Percentiles rank a stretch among this genome's conserved stretches.
Conservation (phyloP, 1,140 invertebrate species). For the Heliconius congener region DNA sequence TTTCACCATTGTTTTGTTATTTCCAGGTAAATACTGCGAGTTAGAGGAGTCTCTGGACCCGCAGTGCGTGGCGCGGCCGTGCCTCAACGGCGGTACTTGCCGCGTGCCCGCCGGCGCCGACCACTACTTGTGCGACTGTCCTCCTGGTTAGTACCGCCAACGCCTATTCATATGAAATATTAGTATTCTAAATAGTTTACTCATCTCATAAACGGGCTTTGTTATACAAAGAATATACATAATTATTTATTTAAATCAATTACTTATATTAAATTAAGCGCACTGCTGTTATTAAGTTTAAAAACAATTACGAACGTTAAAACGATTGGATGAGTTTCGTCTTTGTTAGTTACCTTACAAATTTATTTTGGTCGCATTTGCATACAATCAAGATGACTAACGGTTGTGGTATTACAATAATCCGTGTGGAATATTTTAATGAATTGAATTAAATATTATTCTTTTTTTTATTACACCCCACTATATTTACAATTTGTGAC, state of each 20-base stretch:
- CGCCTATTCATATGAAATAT: too few species aligned
- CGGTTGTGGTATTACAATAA: neutral
- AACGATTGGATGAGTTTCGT: too few species aligned
- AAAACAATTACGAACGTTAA: too few species aligned
- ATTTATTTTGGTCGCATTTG: neutral
- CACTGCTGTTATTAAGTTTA: too few species aligned
- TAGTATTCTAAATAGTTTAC: too few species aligned
- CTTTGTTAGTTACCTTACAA: neutral
- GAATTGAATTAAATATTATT: neutral
- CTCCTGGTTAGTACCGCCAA: conserved; percentile 75
- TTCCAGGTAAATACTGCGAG: conserved; percentile 88
- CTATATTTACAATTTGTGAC: too few species aligned
- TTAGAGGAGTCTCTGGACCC: conserved; percentile 85
- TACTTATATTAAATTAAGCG: too few species aligned
- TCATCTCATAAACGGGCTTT: too few species aligned
- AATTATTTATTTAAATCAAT: too few species aligned
- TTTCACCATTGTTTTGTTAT: neutral
- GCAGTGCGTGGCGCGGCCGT: conserved; percentile 88
- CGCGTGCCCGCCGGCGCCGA: conserved; percentile 81
- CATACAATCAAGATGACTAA: conserved; percentile 7
- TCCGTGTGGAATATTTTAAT: neutral
- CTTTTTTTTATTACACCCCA: too few species aligned
- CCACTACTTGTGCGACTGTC: conserved; percentile 83
- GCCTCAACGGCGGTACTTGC: conserved; percentile 88
- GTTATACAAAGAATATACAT: too few species aligned